These are phyloP conservation scores for Seira musarum DNA, from an alignment of 2,888 invertebrate genomes.

Conservation along the genomic window DNA sequence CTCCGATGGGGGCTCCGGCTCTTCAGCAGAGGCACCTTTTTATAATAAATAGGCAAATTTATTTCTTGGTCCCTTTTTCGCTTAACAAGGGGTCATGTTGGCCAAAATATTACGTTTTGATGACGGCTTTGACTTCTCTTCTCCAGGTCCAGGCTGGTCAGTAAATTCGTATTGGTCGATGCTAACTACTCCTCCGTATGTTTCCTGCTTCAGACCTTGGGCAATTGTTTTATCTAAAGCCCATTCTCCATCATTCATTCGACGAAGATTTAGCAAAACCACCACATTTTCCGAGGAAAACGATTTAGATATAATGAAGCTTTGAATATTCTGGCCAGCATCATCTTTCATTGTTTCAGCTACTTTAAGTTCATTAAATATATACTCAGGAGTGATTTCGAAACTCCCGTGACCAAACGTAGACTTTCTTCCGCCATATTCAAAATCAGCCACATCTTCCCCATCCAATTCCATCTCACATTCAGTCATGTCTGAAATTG, in stretches of 20 bases:
- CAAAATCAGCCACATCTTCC: too few species aligned
- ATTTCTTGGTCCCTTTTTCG: too few species aligned
- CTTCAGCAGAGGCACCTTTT: not conserved
- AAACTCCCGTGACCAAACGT: not conserved
- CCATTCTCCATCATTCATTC: slow-evolving; percentile 44
- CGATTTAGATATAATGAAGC: slow-evolving; percentile 38
- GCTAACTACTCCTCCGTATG: slow-evolving; percentile 45
- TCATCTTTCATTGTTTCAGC: slow-evolving; percentile 24
- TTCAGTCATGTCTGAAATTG: too few species aligned
- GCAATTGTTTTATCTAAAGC: slow-evolving; percentile 45
- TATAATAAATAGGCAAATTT: too few species aligned
- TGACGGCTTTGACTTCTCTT: too few species aligned
- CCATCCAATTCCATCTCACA: too few species aligned
- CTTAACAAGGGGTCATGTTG: too few species aligned
- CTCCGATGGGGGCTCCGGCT: not conserved
- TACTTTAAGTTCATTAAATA: slow-evolving; percentile 41
- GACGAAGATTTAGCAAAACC: slow-evolving; percentile 42
- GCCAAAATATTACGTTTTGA: too few species aligned
- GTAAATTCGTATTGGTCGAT: slow-evolving; percentile 38
- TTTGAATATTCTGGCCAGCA: slow-evolving; percentile 21
- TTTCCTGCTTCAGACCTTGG: slow-evolving; percentile 34
- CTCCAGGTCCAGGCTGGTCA: not conserved
- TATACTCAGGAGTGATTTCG: slow-evolving; percentile 38
- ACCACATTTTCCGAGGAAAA: slow-evolving; percentile 47
- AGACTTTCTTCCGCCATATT: not conserved